Base-by-base conservation (phyloP, 2,113 vertebrate genomes). In the Telmatochromis brachygnathus region DNA sequence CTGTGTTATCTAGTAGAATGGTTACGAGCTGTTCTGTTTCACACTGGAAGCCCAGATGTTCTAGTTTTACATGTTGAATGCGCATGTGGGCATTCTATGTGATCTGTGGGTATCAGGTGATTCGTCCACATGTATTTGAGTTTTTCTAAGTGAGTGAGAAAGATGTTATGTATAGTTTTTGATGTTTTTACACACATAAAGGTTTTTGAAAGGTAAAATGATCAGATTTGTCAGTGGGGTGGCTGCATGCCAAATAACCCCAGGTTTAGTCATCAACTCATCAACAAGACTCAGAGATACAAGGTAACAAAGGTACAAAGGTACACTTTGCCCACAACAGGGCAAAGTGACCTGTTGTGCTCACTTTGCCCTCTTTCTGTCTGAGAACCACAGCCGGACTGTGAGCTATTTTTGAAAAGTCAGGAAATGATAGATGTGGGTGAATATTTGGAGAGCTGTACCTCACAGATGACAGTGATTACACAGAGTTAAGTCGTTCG, bases 241-340 rank as follows among this genome's bases (percentile, higher is more conserved):
- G 55, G 7, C 55, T 15, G 26, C 55, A 58, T 28, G 26, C 26
- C 55, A 58, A 58, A 15, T 58, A 9, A 15, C 55, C 54, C 5
- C 55, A 28, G 55, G 55, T 58, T 28, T 0, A 58, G 55, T 28
- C 23, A 58, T 28, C 21, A 55, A 55, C 54, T 56, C 6, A 14
- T 26, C 23, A 58, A 14, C 23, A 6, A 56, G 54, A 56, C 12
- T 56, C 12, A 9, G 47, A 49, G 47, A 49, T 49, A 49, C 47
- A 47, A 47, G 0, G 13, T 2, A 6, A 45, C 42, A 47, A 49
- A 49, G 47, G 7, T 6, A 45, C 42, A 47, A 4, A 45, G 45
- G 45, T 49, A 49, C 47, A 49, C 45, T 19, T 49, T 49, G 15
- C 47, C 47, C 0, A 9, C 47, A 49, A 39, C 37, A 11, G 37